These are phyloP conservation scores for Physella acuta DNA, from an alignment of 1,140 invertebrate genomes.

Conservation along the genomic window DNA sequence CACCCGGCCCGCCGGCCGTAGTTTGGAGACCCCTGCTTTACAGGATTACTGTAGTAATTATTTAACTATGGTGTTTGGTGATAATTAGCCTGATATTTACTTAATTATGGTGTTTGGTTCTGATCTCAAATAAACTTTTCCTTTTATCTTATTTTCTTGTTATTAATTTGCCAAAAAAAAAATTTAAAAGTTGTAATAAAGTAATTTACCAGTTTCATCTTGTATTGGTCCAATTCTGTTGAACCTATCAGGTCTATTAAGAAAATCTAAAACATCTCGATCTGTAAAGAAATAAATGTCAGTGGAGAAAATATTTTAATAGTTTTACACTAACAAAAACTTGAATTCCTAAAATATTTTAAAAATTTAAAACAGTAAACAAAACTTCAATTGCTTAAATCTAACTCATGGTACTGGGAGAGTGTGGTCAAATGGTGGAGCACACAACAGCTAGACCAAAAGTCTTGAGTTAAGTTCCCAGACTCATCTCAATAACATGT, in stretches of 20 bases:
- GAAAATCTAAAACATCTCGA: slow-evolving; percentile 30
- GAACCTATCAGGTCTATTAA: slow-evolving; percentile 22
- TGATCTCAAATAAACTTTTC: background rate
- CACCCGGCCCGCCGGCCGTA: no score
- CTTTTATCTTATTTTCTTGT: background rate
- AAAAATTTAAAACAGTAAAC: background rate
- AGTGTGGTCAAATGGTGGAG: no score
- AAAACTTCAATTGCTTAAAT: background rate
- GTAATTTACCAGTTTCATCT: slow-evolving; percentile 18
- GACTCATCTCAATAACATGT: no score
- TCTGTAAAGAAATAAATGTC: slow-evolving; percentile 27
- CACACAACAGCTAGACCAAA: no score
- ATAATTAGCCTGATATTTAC: background rate
- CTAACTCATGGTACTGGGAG: no score
- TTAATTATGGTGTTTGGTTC: background rate
- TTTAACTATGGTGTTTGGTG: background rate
- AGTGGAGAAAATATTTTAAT: background rate
- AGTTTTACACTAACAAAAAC: background rate
- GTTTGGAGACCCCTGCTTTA: no score
- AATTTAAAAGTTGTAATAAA: background rate
- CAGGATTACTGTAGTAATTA: background rate
- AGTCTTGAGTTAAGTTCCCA: no score
- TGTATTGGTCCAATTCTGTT: slow-evolving; percentile 28
- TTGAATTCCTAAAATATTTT: background rate
- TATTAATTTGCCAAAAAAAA: background rate